Evolutionary conservation across 2,888 invertebrate species (phyloP), one percentile per base, ranked within the genome.

Genomic region (Apodemia duryi): DNA sequence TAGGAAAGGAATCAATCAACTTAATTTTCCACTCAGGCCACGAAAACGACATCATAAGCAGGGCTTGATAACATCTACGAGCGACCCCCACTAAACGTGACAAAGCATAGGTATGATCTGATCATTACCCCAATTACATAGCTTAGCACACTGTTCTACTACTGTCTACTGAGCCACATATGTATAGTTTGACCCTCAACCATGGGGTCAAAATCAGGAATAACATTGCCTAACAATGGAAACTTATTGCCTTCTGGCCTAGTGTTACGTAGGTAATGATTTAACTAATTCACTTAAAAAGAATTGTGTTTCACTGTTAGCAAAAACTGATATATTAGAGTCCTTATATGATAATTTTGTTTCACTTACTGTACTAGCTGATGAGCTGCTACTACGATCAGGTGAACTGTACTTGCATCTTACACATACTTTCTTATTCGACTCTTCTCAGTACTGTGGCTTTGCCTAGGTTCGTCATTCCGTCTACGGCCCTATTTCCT

Each of bases 21-120:
- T 67, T 67, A 11, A 9, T 46, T 52, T 73, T 73, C 73, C 73
- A 74, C 29, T 74, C 73, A 6, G 62, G 11, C 72, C 72, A 74
- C 1, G 72, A 65, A 62, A 68, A 65, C 21, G 65, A 61, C 32
- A 73, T 61, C 2, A 71, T 62, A 6, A 66, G 70, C 38, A 71
- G 65, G 9, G 68, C 68, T 51, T 73, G 72, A 62, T 72, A 72
- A 71, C 71, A 72, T 1, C 68, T 62, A 62, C 68, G 70, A 10
- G 70, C 73, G n/a, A 65, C 62, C 11, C 72, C 73, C 1, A 54
- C 46, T 7, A 73, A 64, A 65, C 72, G 73, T 32, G 71, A 70
- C 32, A 74, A 66, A 6, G 72, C 70, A 65, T 70, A 75, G 52
- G 74, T 21, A 73, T 67, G 1, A 68, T 71, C 62, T 73, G 70